Conservation (phyloP, 2,888 invertebrate species). For the Drosophila lutescens region DNA sequence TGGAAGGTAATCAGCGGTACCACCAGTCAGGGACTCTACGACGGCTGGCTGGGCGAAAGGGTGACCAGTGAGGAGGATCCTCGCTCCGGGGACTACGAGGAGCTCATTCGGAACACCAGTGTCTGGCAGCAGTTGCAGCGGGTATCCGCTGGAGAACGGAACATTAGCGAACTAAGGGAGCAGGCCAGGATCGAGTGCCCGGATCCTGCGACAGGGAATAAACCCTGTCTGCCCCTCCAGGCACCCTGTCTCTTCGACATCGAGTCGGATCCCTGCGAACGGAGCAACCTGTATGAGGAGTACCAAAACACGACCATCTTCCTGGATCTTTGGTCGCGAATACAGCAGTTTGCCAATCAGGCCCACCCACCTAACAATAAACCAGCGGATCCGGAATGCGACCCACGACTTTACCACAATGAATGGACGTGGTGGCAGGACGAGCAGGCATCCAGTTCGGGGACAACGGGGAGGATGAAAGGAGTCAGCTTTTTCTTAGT, state of each 20-base stretch:
- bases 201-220: slow-evolving; percentile 33
- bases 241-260: slow-evolving; percentile 85
- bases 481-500: slow-evolving; percentile 3
- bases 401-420: slow-evolving; percentile 86
- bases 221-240: slow-evolving; percentile 71
- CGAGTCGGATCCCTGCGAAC: slow-evolving; percentile 86
- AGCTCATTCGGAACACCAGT: slow-evolving; percentile 58
- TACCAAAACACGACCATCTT: slow-evolving; percentile 61
- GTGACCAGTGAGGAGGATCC: slow-evolving; percentile 54
- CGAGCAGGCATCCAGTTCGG: slow-evolving; percentile 22
- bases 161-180: slow-evolving; percentile 81
- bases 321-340: slow-evolving; percentile 83
- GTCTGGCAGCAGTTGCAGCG: slow-evolving; percentile 69
- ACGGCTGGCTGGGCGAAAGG: slow-evolving; percentile 65
- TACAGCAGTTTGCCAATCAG: slow-evolving; percentile 84
- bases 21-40: slow-evolving; percentile 67
- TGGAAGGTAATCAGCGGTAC: slow-evolving; percentile 82
- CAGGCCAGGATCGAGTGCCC: slow-evolving; percentile 66
- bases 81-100: slow-evolving; percentile 59
- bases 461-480: background rate
- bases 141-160: slow-evolving; percentile 16
- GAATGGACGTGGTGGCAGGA: slow-evolving; percentile 88
- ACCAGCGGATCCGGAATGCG: slow-evolving; percentile 85
- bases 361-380: slow-evolving; percentile 85
- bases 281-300: slow-evolving; percentile 75